Evolutionary conservation across 2,888 invertebrate genomes (phyloP), one percentile per base, ranked within the genome.

Genomic region (Flabesymbios commensalis): DNA sequence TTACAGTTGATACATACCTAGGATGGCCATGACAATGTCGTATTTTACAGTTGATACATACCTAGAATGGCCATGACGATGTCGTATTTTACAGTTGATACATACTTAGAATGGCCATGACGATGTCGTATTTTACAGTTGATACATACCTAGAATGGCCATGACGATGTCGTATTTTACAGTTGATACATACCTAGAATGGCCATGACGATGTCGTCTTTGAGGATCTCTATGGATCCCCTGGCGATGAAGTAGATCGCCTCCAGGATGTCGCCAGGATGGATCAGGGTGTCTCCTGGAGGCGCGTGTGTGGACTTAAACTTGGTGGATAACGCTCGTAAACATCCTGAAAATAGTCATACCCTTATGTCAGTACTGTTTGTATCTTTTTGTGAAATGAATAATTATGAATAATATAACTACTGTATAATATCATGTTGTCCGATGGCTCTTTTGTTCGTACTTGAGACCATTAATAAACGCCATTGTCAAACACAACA

Each of bases 271-370:
- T 83, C 83, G 2, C 83, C 83, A 32, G 81, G 80, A 66, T 83
- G 83, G 57, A 83, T 76, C 32, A 83, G 64, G 0, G 82, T 82
- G 67, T 83, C 82, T 0, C 81, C 81, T 29, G 82, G 82, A 1
- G 82, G 82, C 56, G 82, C 82, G 68, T 83, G 82, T 10, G 81
- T 81, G 10, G 82, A 76, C 64, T 78, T 79, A 62, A 83, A 83
- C 69, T 79, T 82, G 68, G 78, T 71, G 31, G 81, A 79, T 62
- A 83, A 70, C 31, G 78, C 77, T 61, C 82, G 72, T 31, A 81
- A 63, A 65, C 81, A 81, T 43, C 81, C 81, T 81, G 72, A 28
- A 68, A 39, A n/a, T n/a, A n/a, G n/a, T n/a, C n/a, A n/a, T n/a
- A n/a, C n/a, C n/a, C n/a, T n/a, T n/a, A n/a, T n/a, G n/a, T n/a